Base-by-base conservation (phyloP, 2,888 invertebrate species). In the Nomada fabriciana region DNA sequence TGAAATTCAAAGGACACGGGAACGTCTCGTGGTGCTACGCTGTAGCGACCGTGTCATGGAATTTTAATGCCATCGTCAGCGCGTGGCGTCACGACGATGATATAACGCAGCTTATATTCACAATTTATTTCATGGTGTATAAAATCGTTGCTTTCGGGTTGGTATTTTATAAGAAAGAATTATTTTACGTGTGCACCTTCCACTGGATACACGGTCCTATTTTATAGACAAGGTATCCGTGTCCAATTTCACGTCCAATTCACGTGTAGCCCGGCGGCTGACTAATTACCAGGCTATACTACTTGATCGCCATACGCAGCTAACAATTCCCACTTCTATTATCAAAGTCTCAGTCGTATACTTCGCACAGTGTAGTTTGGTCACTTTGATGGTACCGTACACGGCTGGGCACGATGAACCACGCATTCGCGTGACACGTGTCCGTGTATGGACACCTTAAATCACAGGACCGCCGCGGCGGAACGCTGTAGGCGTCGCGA, bases 371-470 rank as follows among this genome's bases (percentile, higher is more conserved):
- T 23, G 20, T 36, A 36, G 7, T 36, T 36, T 7, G 36, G 42
- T 43, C 42, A n/a, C 42, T 25, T 53, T 53, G 55, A 57, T 53
- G 59, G 47, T 23, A 53, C 18, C 36, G 61, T 65, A 50, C 74
- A 74, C 68, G 76, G 74, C 60, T 25, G 68, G 70, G 74, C 57
- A 55, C 70, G 76, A 63, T 64, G 77, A 67, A 23, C 23, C 76
- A 59, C 64, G 63, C 64, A 53, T 63, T 83, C 60, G 78, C 81
- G 83, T 86, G 77, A 80, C 76, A 69, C 63, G 72, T 55, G 74
- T 74, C 43, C 81, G 80, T 77, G 80, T 60, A 23, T 25, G 61
- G 53, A 42, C 57, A 50, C 71, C 76, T 84, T 86, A 84, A 82
- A 86, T 86, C 86, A 82, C 68, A 15, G 53, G 55, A 43, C 52